Evolutionary conservation across 2,888 invertebrate genomes (phyloP).

Genomic region (Pristionchus arcanus): DNA sequence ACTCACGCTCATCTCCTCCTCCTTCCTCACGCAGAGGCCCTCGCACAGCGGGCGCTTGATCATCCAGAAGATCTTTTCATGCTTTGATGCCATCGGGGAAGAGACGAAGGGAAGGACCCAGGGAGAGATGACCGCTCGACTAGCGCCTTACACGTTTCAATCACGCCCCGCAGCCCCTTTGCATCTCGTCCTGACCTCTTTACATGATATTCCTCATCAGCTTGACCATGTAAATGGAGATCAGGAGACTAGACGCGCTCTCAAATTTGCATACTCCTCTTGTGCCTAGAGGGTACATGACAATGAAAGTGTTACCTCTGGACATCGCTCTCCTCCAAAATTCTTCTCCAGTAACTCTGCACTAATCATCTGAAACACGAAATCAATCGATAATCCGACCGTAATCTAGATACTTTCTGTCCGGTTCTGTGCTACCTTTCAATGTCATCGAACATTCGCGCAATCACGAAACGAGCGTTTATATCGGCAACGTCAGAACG

Average conservation of each 20-base stretch:
- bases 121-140: not conserved
- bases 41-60: not conserved
- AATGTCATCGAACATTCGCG: not conserved
- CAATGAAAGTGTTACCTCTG: slow-evolving; percentile 13
- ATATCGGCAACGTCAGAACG: not conserved
- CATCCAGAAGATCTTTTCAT: not conserved
- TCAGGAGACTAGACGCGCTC: too few species aligned
- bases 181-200: too few species aligned
- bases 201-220: too few species aligned
- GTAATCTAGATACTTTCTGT: not conserved
- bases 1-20: not conserved
- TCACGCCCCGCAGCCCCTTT: not conserved
- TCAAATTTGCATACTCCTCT: too few species aligned
- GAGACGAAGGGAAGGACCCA: not conserved
- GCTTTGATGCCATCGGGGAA: not conserved
- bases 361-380: slow-evolving; percentile 52
- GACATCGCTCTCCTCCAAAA: slow-evolving; percentile 59
- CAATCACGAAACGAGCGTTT: not conserved
- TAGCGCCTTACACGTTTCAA: not conserved
- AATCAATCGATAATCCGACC: not conserved
- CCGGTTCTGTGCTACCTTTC: slow-evolving; percentile 11
- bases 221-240: too few species aligned
- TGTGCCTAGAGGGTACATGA: not conserved
- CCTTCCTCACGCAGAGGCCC: not conserved
- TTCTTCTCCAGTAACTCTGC: slow-evolving; percentile 65